Evolutionary conservation across 2,797 vertebrate genomes (phyloP), one percentile per base, ranked within the genome.

Genomic region (Sebastes hubbsi): DNA sequence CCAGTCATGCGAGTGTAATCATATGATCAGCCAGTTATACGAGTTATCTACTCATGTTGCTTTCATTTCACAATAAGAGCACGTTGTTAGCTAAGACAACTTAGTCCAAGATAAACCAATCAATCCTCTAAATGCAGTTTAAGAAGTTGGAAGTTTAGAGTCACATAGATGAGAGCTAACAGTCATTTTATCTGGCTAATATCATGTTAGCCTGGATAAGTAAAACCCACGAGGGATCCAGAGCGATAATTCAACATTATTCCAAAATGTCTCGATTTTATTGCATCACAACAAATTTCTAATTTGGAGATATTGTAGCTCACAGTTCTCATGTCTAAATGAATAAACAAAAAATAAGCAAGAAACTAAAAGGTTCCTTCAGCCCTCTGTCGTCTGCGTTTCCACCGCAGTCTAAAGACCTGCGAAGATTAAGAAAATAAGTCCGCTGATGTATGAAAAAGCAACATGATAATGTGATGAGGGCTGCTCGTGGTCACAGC

Each of bases 371-470:
- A 46, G 6, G 42, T 46, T 46, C 42, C 42, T 46, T 46, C 42
- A 46, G 42, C 42, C 16, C 16, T 0, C 0, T 7, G 42, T 46
- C 0, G 42, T 46, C 42, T 46, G 16, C 16, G 7, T 46, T 46
- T 46, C 42, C 42, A 18, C 16, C 42, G 3, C 7, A 3, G 42
- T 46, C 16, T 46, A 46, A 18, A 46, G 42, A 46, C 42, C 42
- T 18, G 7, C 16, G 42, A 18, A 3, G 16, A 18, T 18, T 46
- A 8, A 0, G 42, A 18, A 46, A 0, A 46, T 46, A 0, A 46
- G 42, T 46, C 42, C 0, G 16, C 14, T 46, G 16, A 46, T 18
- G 14, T 46, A 46, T 18, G 42, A 46, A 46, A 46, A 46, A 46
- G 42, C 42, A 18, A 46, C 16, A 46, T 46, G 42, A 46, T 18